Conservation (phyloP, 2,888 invertebrate genomes). For the Phytoseiulus persimilis region DNA sequence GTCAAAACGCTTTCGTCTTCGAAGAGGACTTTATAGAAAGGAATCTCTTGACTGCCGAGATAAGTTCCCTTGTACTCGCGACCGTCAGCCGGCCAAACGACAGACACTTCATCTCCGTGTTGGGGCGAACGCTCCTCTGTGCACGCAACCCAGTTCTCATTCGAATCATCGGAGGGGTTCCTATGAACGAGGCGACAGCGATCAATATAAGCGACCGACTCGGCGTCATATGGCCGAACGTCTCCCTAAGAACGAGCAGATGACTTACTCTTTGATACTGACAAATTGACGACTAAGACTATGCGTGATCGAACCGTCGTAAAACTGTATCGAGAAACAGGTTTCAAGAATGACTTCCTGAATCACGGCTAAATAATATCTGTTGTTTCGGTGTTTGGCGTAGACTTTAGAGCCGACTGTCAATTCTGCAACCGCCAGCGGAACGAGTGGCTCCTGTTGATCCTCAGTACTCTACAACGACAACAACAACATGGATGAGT, state of each 20-base stretch:
- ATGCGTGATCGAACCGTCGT: slow-evolving; percentile 58
- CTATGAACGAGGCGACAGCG: slow-evolving; percentile 44
- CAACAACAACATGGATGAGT: neutral
- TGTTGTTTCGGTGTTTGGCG: slow-evolving; percentile 58
- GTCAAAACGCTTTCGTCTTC: slow-evolving; percentile 52
- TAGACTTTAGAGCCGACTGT: slow-evolving; percentile 54
- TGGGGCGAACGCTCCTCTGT: slow-evolving; percentile 49
- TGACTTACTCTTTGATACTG: slow-evolving; percentile 50
- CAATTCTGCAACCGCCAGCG: slow-evolving; percentile 47
- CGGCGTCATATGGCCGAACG: too few relatives aligned
- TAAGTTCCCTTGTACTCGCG: slow-evolving; percentile 50
- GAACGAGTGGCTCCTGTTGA: neutral
- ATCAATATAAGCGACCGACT: neutral
- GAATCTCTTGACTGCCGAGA: slow-evolving; percentile 41
- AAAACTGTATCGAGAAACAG: slow-evolving; percentile 59
- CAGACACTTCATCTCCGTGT: slow-evolving; percentile 54
- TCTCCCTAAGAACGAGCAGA: neutral
- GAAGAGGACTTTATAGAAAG: slow-evolving; percentile 49
- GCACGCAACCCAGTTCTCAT: slow-evolving; percentile 45
- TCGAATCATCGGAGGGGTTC: slow-evolving; percentile 40
- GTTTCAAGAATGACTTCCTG: slow-evolving; percentile 52
- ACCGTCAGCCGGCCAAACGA: slow-evolving; percentile 55
- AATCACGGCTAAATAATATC: slow-evolving; percentile 58
- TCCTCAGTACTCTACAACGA: neutral
- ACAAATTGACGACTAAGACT: slow-evolving; percentile 57